phyloP scores from a whole-genome alignment of 2,113 vertebrate species.

The Actinemys pallida region DNA sequence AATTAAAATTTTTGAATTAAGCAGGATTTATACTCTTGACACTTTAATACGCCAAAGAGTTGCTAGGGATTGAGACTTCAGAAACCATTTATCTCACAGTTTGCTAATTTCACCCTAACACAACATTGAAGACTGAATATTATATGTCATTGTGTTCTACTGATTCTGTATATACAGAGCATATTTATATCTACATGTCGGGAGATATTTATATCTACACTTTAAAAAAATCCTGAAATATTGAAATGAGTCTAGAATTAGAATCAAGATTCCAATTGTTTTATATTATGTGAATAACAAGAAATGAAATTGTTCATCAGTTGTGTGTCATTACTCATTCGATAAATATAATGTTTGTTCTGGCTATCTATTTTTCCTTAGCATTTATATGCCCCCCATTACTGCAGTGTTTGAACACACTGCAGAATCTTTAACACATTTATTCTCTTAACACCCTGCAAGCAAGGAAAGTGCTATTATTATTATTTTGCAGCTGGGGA shows the following conservation, averaged over 20 bases:
- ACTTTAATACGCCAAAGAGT: neutral
- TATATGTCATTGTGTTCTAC: neutral
- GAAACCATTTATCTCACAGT: neutral
- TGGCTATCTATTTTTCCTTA: fast-evolving
- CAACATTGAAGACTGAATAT: neutral
- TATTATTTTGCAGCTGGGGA: neutral
- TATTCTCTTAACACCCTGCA: neutral
- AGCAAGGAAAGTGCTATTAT: neutral
- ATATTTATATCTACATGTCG: neutral
- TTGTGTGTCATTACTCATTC: neutral
- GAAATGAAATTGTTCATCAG: neutral
- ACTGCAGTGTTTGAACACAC: neutral
- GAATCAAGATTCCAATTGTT: neutral
- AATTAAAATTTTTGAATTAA: neutral
- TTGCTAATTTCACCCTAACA: neutral
- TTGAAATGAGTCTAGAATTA: neutral
- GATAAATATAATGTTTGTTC: neutral
- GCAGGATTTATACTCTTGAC: neutral
- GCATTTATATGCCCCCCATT: neutral
- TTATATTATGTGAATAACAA: neutral
- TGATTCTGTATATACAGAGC: fast-evolving
- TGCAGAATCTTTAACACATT: neutral
- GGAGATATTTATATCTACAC: neutral
- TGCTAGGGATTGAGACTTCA: neutral
- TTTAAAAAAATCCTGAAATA: neutral